These are phyloP conservation scores for Venturia canescens DNA, from an alignment of 1,140 invertebrate species.

Conservation along the genomic window DNA sequence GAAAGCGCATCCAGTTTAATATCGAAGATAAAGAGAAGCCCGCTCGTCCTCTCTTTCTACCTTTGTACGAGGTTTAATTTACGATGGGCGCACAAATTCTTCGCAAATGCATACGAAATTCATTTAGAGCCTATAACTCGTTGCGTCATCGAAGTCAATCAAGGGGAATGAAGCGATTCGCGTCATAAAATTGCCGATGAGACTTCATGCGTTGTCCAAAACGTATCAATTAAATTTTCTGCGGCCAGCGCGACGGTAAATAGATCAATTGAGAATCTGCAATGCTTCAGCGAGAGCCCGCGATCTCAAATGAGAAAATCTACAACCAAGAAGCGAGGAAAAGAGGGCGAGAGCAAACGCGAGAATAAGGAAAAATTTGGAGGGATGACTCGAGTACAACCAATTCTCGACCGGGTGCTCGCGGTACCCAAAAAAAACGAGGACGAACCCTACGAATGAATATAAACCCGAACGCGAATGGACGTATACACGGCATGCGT, in stretches of 20 bases:
- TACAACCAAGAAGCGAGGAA: not conserved
- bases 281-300: too few species aligned
- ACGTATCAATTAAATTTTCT: too few species aligned
- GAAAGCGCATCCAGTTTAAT: conserved; percentile 42
- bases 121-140: too few species aligned
- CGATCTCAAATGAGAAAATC: too few species aligned
- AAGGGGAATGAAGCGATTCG: too few species aligned
- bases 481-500: not conserved
- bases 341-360: not conserved
- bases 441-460: not conserved
- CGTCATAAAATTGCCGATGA: too few species aligned
- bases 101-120: too few species aligned
- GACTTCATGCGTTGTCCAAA: too few species aligned
- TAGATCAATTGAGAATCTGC: too few species aligned
- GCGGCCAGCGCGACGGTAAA: too few species aligned
- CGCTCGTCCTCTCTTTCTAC: not conserved
- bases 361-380: not conserved
- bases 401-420: not conserved
- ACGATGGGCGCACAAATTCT: too few species aligned
- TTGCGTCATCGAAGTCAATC: too few species aligned
- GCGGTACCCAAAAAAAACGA: not conserved
- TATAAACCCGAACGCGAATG: not conserved
- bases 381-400: not conserved
- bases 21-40: conserved; percentile 8
- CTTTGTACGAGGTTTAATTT: not conserved